phyloP scores from a whole-genome alignment of 2,113 vertebrate species.

The Leucopsar rothschildi region DNA sequence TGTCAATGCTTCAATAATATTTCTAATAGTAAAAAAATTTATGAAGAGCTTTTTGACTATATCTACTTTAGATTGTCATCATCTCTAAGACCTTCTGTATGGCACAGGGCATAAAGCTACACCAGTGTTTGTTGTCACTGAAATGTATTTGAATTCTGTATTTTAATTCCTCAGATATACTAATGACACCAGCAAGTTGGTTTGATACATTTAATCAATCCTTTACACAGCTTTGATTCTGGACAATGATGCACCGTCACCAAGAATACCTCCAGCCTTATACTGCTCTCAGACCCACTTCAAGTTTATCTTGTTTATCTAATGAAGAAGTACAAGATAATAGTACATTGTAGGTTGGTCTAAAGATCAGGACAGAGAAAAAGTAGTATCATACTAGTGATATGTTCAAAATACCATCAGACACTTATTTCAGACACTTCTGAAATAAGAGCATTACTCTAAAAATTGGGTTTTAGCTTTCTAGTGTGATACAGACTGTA shows the following conservation, averaged over 20 bases:
- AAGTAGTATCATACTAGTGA: neutral
- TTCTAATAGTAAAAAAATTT: neutral
- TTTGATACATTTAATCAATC: neutral
- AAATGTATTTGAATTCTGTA: neutral
- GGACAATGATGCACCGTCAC: neutral
- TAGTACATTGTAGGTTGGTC: neutral
- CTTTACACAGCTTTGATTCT: neutral
- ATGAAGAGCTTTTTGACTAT: neutral
- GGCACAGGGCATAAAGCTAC: neutral
- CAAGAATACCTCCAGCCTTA: neutral
- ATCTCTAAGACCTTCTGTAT: neutral
- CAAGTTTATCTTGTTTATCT: neutral
- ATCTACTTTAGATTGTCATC: neutral
- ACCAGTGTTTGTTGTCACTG: neutral
- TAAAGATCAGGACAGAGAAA: neutral
- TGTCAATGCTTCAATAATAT: neutral
- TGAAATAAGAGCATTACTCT: neutral
- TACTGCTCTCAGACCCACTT: neutral
- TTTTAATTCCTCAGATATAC: neutral
- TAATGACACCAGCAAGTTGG: neutral
- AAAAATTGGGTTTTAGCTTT: neutral
- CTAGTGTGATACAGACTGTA: neutral
- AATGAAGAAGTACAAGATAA: neutral
- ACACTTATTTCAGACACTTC: neutral
- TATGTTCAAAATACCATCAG: neutral